Conservation (phyloP, 1,140 invertebrate species). For the Drosophila parvula region DNA sequence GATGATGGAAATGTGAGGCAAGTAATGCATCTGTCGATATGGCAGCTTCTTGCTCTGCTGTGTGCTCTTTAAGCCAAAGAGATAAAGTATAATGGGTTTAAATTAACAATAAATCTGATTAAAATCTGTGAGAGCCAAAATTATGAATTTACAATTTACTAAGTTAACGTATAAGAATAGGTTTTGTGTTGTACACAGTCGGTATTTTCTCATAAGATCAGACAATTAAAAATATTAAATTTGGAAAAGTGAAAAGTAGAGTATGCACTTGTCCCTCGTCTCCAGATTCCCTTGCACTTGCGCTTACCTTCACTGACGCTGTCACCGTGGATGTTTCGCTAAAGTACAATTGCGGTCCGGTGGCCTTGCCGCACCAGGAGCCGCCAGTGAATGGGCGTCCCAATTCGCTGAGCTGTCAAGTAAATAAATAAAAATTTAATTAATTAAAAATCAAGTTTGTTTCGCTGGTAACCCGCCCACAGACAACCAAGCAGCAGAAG, state of each 20-base stretch:
- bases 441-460: conserved; percentile 77
- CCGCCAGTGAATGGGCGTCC: conserved; percentile 92
- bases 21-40: not conserved
- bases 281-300: conserved; percentile 15
- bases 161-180: not conserved
- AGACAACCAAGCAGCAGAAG: conserved; percentile 27
- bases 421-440: conserved; percentile 75
- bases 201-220: not conserved
- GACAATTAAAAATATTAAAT: not conserved
- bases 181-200: not conserved
- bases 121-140: not conserved
- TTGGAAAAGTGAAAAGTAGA: not conserved
- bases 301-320: conserved; percentile 87
- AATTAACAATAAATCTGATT: not conserved
- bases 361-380: conserved; percentile 92
- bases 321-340: conserved; percentile 93
- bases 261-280: not conserved
- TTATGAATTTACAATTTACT: too few relatives aligned
- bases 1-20: conserved; percentile 3
- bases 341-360: conserved; percentile 91
- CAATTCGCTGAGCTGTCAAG: conserved; percentile 90
- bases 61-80: not conserved
- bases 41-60: not conserved
- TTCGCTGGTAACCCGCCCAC: conserved; percentile 41
- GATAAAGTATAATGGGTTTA: not conserved